Conservation (phyloP, 2,797 vertebrate genomes). For the Atherinosoma microstoma region DNA sequence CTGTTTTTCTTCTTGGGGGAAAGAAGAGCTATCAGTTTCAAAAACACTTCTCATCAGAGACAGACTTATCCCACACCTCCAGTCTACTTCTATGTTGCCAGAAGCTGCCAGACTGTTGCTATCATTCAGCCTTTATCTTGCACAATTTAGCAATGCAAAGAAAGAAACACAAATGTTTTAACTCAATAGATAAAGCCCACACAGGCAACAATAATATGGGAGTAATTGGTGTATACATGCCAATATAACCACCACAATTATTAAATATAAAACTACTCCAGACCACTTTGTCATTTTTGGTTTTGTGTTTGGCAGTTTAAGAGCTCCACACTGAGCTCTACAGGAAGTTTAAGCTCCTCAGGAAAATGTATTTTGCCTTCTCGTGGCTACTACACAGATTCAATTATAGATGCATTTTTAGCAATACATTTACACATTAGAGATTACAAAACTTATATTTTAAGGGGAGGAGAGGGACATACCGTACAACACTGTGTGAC, state of each 20-base stretch:
- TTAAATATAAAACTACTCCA: not conserved
- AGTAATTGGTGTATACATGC: slow-evolving; percentile 12
- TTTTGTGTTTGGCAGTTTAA: not conserved
- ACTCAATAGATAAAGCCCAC: slow-evolving; percentile 42
- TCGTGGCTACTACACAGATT: not conserved
- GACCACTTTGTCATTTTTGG: not conserved
- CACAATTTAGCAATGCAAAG: slow-evolving; percentile 38
- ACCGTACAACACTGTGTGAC: slow-evolving; percentile 37
- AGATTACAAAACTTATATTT: slow-evolving; percentile 16
- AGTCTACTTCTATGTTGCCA: slow-evolving; percentile 21
- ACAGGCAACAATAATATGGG: slow-evolving; percentile 15
- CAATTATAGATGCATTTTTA: slow-evolving; percentile 1
- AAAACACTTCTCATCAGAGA: slow-evolving; percentile 76
- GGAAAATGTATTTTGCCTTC: not conserved
- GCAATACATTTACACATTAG: not conserved
- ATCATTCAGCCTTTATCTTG: slow-evolving; percentile 42
- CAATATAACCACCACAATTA: not conserved
- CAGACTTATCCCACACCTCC: slow-evolving; percentile 67
- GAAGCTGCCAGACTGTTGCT: slow-evolving; percentile 25
- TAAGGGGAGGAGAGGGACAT: slow-evolving; percentile 32
- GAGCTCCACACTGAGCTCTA: not conserved
- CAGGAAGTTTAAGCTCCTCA: not conserved
- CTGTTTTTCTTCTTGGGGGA: slow-evolving; percentile 56
- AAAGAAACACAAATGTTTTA: slow-evolving; percentile 48
- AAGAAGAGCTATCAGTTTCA: slow-evolving; percentile 56